A percentile compares a stretch with the other conserved stretches of the same genome.
These are phyloP conservation scores for Tokudaia muenninki DNA, from an alignment of 2,797 vertebrate species.

Conservation along the genomic window DNA sequence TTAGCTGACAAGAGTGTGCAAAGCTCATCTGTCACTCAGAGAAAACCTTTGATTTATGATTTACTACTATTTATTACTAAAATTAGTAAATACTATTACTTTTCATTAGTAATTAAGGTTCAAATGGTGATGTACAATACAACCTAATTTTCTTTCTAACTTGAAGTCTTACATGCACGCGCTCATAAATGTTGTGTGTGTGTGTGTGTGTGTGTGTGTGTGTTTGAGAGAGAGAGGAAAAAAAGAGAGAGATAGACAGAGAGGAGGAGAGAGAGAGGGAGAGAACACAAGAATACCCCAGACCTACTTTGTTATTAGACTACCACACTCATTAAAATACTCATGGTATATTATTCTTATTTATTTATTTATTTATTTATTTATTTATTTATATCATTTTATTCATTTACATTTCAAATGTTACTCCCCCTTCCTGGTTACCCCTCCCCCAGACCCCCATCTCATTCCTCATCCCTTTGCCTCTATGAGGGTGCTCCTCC, in stretches of 20 bases:
- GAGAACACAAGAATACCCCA: neutral
- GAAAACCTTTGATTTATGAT: neutral
- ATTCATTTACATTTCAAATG: too few species aligned
- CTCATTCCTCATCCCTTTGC: too few species aligned
- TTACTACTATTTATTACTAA: neutral
- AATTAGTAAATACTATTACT: neutral
- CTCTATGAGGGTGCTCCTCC: too few species aligned
- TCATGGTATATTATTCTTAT: neutral
- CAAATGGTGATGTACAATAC: neutral
- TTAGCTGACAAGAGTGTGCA: neutral
- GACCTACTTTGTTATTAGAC: neutral
- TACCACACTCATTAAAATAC: neutral
- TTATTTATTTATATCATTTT: too few species aligned
- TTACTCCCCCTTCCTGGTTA: too few species aligned
- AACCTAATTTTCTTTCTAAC: neutral
- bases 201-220: neutral
- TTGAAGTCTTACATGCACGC: neutral
- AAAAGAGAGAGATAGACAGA: neutral
- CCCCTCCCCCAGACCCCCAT: too few species aligned
- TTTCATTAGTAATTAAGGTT: neutral
- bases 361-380: too few species aligned
- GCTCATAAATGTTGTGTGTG: accelerated
- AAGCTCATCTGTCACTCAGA: neutral
- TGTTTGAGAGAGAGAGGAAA: too few species aligned
- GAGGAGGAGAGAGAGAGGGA: neutral